Evolutionary conservation across 1,140 invertebrate genomes (phyloP).

Genomic region (Thaumetopoea pityocampa): DNA sequence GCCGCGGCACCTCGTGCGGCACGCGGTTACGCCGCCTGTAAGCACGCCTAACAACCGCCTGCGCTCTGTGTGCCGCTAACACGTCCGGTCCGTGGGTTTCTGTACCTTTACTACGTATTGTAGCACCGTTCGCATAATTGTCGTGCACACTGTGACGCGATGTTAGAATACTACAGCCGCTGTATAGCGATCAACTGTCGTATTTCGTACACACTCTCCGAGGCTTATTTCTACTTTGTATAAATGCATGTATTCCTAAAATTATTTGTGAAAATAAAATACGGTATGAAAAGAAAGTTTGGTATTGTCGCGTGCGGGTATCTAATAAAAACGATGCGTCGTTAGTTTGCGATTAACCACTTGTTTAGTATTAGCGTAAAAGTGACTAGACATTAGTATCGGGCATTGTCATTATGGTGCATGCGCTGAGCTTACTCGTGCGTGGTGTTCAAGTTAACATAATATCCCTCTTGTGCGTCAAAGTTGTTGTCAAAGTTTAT

Average conservation of each 20-base stretch:
- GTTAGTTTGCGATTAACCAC: conserved; percentile 5
- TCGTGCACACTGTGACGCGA: too few relatives aligned
- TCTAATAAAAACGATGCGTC: neutral
- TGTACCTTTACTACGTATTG: conserved; percentile 24
- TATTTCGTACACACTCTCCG: neutral
- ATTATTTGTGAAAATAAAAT: neutral
- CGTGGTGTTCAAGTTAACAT: conserved; percentile 46
- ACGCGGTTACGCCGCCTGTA: conserved; percentile 75
- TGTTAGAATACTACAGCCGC: neutral
- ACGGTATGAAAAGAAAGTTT: too few relatives aligned
- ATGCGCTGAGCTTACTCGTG: conserved; percentile 53
- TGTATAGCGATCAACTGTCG: neutral
- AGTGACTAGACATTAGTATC: conserved; percentile 1
- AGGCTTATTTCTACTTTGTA: neutral
- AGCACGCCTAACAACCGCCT: conserved; percentile 70
- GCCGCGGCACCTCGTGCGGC: conserved; percentile 52
- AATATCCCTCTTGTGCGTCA: conserved; percentile 52
- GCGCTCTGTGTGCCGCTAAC: conserved; percentile 68
- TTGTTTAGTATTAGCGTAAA: conserved; percentile 2
- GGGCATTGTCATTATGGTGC: conserved; percentile 47
- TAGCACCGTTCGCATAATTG: conserved; percentile 12
- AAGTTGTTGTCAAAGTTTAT: conserved; percentile 48
- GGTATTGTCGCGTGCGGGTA: conserved; percentile 4
- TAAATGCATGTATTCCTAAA: conserved; percentile 35
- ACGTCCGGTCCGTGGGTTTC: conserved; percentile 55